Conservation (phyloP, 1,140 invertebrate species). For the Heterodera schachtii region DNA sequence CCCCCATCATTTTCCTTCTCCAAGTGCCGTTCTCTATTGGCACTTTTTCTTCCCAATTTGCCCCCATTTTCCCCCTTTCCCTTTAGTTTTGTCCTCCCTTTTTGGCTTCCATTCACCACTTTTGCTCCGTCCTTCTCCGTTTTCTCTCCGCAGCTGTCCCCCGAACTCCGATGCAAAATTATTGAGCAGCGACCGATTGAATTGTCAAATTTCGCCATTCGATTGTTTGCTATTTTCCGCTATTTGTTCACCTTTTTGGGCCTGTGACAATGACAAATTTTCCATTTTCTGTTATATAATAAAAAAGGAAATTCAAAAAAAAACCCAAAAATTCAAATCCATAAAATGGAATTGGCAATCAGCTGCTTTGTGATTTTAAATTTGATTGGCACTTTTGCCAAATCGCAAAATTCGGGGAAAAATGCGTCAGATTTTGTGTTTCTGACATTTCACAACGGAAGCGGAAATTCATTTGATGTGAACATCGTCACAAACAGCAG, state of each 20-base stretch:
- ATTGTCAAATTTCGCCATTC: neutral
- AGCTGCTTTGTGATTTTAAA: neutral
- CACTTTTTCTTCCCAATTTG: neutral
- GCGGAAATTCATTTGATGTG: neutral
- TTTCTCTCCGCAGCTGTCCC: neutral
- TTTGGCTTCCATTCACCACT: neutral
- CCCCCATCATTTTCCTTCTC: too few relatives aligned
- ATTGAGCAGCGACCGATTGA: neutral
- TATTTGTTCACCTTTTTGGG: neutral
- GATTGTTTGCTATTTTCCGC: neutral
- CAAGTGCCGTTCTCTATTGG: too few relatives aligned
- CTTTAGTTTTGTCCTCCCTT: too few relatives aligned
- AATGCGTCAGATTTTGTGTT: constrained; percentile 18
- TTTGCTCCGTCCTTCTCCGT: neutral
- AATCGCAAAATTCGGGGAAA: neutral
- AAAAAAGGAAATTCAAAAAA: neutral
- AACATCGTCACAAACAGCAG: neutral
- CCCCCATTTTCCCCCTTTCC: too few relatives aligned
- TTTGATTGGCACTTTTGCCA: constrained; percentile 1
- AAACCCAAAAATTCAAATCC: neutral
- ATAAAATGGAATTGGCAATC: neutral
- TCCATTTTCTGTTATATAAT: neutral
- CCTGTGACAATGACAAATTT: neutral
- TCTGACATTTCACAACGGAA: constrained; percentile 16
- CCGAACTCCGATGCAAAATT: constrained; percentile 5